Base-by-base conservation (phyloP, 1,140 invertebrate genomes). In the Drosophila pachea region DNA sequence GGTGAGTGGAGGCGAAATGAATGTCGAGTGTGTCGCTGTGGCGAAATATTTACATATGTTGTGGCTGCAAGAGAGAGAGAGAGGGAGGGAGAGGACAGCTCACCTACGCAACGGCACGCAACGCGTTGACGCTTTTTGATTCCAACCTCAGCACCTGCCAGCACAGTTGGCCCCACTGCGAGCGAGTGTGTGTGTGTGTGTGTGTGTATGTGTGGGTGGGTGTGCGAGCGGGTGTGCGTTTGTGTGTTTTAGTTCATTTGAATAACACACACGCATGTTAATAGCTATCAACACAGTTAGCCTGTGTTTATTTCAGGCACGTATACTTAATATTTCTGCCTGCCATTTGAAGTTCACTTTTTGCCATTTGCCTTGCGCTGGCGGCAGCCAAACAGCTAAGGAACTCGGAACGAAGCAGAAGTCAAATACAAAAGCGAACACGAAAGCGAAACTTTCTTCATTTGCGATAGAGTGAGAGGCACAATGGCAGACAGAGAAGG, bases 121-220 rank as follows among this genome's bases (percentile, higher is more conserved):
- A 86, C 50, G 81, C 81, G 77, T 81, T 86, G 86, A 86, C 79
- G 81, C 79, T 67, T 86, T 86, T 86, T 86, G 81, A 86, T 86
- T 86, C 86, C 58, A 74, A 59, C 66, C 67, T 69, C 73, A 66
- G 75, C 66, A 71, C 53, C 73, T 69, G 72, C 69, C 71, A 68
- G 68, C 60, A 64, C 52, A 55, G 55, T 58, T 74, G 50, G 22
- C 22, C 66, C 53, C 68, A 36, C 45, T 47, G 36, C 4, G n/a
- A n/a, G n/a, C n/a, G 5, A 62, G 58, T 31, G 40, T 43, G 50
- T n/a, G 59, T 68, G 59, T 64, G 66, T 50, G 12, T 60, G 42
- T 42, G 2, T 31, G 9, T 1, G 55, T 60, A 63, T 73, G 74
- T 38, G 22, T 14, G 43, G 22, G 22, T 62, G 62, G 61, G 59